Evolutionary conservation across 1,140 invertebrate species (phyloP).

Genomic region (Melitaea cinxia): DNA sequence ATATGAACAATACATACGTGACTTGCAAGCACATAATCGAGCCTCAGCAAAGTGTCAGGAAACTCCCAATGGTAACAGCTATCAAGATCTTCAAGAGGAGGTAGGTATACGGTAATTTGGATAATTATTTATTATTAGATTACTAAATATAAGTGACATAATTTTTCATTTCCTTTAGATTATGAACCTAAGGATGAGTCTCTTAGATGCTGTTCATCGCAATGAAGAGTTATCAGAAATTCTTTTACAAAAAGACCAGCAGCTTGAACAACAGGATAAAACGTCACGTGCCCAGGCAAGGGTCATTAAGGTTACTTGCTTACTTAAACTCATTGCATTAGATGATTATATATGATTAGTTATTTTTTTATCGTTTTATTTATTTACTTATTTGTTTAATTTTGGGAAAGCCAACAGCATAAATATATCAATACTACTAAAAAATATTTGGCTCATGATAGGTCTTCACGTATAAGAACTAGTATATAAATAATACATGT

Average conservation of each 20-base stretch:
- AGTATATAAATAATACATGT: too few relatives aligned
- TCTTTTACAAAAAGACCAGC: constrained; percentile 76
- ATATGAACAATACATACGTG: constrained; percentile 68
- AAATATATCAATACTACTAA: too few relatives aligned
- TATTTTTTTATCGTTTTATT: constrained; percentile 2
- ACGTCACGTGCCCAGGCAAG: constrained; percentile 79
- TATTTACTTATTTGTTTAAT: too few relatives aligned
- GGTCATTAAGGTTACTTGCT: constrained; percentile 74
- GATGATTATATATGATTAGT: not conserved
- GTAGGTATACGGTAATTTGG: constrained; percentile 52
- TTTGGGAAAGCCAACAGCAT: too few relatives aligned
- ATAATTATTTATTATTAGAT: not conserved
- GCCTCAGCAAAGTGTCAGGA: constrained; percentile 56
- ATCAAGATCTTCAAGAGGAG: constrained; percentile 71
- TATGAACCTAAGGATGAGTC: constrained; percentile 69
- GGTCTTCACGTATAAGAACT: too few relatives aligned
- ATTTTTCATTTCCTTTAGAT: constrained; percentile 49
- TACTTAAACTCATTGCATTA: constrained; percentile 23
- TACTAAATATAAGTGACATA: not conserved
- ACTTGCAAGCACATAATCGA: constrained; percentile 58
- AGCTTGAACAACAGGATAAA: constrained; percentile 80
- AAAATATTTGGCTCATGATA: too few relatives aligned
- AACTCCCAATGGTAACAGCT: constrained; percentile 50
- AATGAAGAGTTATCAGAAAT: constrained; percentile 78
- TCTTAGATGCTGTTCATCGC: constrained; percentile 66